A percentile compares a stretch with the other conserved stretches of the same genome.
These are phyloP conservation scores for Sardina pilchardus DNA, from an alignment of 2,113 vertebrate genomes.

Conservation along the genomic window DNA sequence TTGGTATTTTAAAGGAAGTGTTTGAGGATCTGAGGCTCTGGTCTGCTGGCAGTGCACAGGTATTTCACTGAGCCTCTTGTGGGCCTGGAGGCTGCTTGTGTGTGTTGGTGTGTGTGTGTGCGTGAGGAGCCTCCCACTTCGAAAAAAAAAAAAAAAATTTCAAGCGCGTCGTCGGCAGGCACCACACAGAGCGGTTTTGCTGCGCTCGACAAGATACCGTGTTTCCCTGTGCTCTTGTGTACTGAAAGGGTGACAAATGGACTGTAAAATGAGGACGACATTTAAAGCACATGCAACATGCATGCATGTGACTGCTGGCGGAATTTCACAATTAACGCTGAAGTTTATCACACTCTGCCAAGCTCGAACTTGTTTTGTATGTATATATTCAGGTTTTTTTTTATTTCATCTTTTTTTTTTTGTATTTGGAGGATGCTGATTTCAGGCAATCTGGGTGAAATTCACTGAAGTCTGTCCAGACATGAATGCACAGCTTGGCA, in stretches of 20 bases:
- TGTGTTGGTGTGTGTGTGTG: conserved; percentile 19
- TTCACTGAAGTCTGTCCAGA: conserved; percentile 39
- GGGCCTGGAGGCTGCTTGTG: not conserved
- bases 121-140: conserved; percentile 11
- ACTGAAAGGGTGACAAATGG: not conserved
- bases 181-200: not conserved
- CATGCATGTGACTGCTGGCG: not conserved
- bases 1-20: not conserved
- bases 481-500: conserved; percentile 25
- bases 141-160: conserved; percentile 15
- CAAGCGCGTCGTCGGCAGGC: not conserved
- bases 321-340: not conserved
- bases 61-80: not conserved
- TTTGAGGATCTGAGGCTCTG: not conserved
- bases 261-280: not conserved
- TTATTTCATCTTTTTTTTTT: too few species aligned
- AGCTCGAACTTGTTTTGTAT: not conserved
- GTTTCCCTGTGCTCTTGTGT: not conserved
- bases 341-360: not conserved
- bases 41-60: not conserved
- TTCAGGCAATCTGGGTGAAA: conserved; percentile 9
- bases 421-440: not conserved
- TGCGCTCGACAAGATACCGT: not conserved
- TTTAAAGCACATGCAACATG: not conserved
- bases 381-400: not conserved